phyloP scores from a whole-genome alignment of 2,797 vertebrate genomes.

The Poeciliopsis infans region DNA sequence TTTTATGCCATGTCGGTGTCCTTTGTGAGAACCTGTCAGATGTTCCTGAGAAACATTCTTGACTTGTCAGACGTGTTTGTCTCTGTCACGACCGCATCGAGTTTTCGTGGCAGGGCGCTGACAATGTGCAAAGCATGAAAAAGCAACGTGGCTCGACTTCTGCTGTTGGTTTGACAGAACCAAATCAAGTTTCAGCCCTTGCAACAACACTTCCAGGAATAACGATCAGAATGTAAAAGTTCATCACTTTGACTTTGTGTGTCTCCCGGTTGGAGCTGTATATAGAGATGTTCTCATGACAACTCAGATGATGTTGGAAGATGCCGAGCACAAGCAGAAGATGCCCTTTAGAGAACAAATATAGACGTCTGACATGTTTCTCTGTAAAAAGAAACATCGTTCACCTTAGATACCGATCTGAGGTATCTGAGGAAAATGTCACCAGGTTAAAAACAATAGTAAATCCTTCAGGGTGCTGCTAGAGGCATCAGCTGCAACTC shows the following conservation, averaged over 20 bases:
- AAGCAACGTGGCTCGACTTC: not conserved
- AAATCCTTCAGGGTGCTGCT: not conserved
- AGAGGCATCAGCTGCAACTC: not conserved
- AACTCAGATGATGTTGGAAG: not conserved
- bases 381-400: not conserved
- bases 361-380: not conserved
- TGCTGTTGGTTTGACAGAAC: constrained; percentile 10
- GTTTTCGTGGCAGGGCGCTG: constrained; percentile 8
- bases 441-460: not conserved
- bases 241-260: not conserved
- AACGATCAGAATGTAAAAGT: not conserved
- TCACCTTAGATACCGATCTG: not conserved
- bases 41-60: not conserved
- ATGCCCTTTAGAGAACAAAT: not conserved
- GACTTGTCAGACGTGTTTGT: not conserved
- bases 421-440: not conserved
- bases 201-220: not conserved
- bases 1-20: not conserved
- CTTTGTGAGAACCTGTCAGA: not conserved
- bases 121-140: not conserved
- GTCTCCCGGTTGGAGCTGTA: not conserved
- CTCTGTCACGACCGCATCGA: not conserved
- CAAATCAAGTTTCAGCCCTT: not conserved
- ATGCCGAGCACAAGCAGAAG: not conserved
- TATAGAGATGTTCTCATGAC: not conserved